Evolutionary conservation across 1,140 invertebrate genomes (phyloP), one percentile per base, ranked within the genome.

Genomic region (Frieseomelitta varia): DNA sequence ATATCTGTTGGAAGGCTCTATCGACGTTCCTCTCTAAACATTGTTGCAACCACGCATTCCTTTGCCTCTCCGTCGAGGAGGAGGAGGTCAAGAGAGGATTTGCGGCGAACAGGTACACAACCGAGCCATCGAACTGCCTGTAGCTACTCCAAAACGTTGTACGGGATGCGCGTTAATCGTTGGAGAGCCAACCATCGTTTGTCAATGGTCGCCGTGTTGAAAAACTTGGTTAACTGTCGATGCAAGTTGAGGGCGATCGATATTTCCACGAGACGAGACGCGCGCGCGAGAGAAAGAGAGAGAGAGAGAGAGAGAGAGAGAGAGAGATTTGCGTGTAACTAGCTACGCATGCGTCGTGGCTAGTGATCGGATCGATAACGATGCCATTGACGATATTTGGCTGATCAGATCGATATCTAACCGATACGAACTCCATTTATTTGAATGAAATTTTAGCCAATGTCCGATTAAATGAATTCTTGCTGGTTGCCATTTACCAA

Each of bases 11-110:
- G 30, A 47, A 55, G 8, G 39, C 51, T 55, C 24, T 34, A 39
- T 81, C 55, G 72, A 67, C 79, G 56, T 69, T 78, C 81, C 53
- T 24, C 53, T 24, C n/a, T n/a, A n/a, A 51, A 83, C 81, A 83
- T 78, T 78, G 75, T 78, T 51, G 63, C 63, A 30, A 17, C 39
- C 51, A 47, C 68, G n/a, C 27, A 75, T 65, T 67, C 53, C 24
- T 19, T 58, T 55, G 67, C 34, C n/a, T 74, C 63, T n/a, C 15
- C 30, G n/a, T 65, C 63, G 14, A n/a, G 12, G 8, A 10, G 12
- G 8, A 10, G 30, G 63, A 39, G 14, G 21, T 21, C 21, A 47
- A 47, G 21, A 58, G 39, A 12, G 17, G 21, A 67, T 51, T 65
- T 67, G 63, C 27, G 30, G 27, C 34, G 78, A 69, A 69, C 69